A percentile compares a stretch with the other conserved stretches of the same genome.
Conservation (phyloP, 2,113 vertebrate species). For the Dermatemys mawii region DNA sequence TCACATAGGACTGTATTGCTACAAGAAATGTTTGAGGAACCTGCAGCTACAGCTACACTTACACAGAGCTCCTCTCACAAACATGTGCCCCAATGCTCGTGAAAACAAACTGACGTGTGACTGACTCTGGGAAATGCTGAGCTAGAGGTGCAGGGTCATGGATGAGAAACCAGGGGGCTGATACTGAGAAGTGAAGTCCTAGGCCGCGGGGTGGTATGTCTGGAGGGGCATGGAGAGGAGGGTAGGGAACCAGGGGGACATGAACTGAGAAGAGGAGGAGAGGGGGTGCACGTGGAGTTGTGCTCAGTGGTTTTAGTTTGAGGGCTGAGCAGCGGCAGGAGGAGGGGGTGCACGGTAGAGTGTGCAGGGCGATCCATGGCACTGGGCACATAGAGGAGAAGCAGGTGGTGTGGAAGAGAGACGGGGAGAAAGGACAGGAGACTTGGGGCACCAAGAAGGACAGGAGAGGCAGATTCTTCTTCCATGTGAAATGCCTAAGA, state of each 20-base stretch:
- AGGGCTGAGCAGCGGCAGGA: too few relatives aligned
- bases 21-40: background rate
- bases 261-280: background rate
- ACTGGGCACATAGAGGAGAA: background rate
- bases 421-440: background rate
- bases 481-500: background rate
- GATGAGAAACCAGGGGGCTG: background rate
- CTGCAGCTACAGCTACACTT: accelerated
- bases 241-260: background rate
- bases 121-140: accelerated
- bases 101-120: background rate
- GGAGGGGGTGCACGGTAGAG: too few relatives aligned
- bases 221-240: background rate
- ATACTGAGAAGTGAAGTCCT: background rate
- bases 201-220: background rate
- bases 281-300: background rate
- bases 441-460: background rate
- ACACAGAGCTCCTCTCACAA: accelerated
- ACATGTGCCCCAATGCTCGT: accelerated
- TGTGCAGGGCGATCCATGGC: background rate
- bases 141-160: accelerated
- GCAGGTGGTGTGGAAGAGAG: background rate
- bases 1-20: background rate
- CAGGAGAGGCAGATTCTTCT: background rate
- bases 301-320: background rate